A percentile compares a stretch with the other conserved stretches of the same genome.
Evolutionary conservation across 2,797 vertebrate genomes (phyloP).

Genomic region (Squalus acanthias): DNA sequence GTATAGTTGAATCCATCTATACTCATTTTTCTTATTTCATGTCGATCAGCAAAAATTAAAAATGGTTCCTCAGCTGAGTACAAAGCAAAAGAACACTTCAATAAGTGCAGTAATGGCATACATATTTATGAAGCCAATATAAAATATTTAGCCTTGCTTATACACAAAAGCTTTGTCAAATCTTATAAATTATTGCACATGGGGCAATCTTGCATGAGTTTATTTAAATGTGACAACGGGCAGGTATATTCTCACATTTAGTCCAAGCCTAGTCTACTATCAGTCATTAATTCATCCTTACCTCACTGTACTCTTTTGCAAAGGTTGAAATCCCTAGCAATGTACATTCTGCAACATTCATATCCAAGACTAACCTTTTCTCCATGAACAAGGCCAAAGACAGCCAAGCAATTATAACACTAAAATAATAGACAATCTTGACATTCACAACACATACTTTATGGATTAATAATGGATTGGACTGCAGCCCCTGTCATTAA

Average conservation of each 20-base stretch:
- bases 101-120: not conserved
- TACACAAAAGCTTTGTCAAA: not conserved
- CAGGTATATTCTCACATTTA: not conserved
- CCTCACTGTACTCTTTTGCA: not conserved
- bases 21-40: slow-evolving; percentile 95
- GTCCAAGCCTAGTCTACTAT: not conserved
- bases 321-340: not conserved
- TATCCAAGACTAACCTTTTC: not conserved
- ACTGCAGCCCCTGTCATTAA: not conserved
- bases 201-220: slow-evolving; percentile 48
- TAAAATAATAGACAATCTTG: not conserved
- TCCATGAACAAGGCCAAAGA: not conserved
- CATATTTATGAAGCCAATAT: slow-evolving; percentile 22
- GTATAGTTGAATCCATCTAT: slow-evolving; percentile 97
- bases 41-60: slow-evolving; percentile 94
- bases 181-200: not conserved
- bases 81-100: slow-evolving; percentile 47
- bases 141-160: not conserved
- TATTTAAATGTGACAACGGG: slow-evolving; percentile 51
- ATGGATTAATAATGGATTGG: not conserved
- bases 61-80: slow-evolving; percentile 89
- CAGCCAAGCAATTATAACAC: not conserved
- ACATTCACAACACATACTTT: not conserved
- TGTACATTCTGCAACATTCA: not conserved
- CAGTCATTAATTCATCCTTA: not conserved